Percentiles rank a stretch among this genome's conserved stretches.
phyloP scores from a whole-genome alignment of 1,140 invertebrate species.

The Atta colombica region DNA sequence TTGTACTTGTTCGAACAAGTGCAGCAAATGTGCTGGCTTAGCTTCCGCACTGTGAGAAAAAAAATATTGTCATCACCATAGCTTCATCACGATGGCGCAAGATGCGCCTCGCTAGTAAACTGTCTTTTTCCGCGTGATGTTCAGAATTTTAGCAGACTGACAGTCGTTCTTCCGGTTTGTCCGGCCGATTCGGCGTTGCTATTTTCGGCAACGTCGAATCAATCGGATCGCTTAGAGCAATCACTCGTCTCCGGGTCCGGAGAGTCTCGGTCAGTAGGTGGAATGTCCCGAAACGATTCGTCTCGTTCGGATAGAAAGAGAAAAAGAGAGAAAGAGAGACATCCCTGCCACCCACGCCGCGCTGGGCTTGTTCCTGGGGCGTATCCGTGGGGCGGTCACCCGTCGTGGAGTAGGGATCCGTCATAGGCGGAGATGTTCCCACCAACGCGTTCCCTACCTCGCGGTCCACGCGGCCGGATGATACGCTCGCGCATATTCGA shows the following conservation, averaged over 20 bases:
- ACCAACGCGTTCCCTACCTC: constrained; percentile 33
- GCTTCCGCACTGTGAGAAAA: not conserved
- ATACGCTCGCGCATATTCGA: constrained; percentile 66
- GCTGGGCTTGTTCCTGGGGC: constrained; percentile 63
- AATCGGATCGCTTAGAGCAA: not conserved
- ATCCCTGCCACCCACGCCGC: constrained; percentile 61
- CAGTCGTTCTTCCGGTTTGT: not conserved
- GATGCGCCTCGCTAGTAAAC: not conserved
- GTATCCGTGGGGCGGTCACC: constrained; percentile 76
- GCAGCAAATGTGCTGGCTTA: not conserved
- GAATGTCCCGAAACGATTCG: constrained; percentile 66
- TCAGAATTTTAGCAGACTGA: not conserved
- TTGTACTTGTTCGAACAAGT: not conserved
- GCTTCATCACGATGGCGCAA: not conserved
- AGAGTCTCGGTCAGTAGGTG: constrained; percentile 76
- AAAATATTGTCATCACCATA: not conserved
- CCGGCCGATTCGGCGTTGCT: not conserved
- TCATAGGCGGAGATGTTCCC: constrained; percentile 75
- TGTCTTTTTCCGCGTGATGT: not conserved
- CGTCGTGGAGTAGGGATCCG: constrained; percentile 20
- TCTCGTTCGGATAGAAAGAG: constrained; percentile 16
- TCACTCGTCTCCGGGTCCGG: not conserved
- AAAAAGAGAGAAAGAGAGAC: constrained; percentile 14
- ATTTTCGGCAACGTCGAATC: constrained; percentile 3
- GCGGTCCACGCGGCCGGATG: constrained; percentile 50